Conservation (phyloP, 2,888 invertebrate species). For the Lasioglossum marginatum region DNA sequence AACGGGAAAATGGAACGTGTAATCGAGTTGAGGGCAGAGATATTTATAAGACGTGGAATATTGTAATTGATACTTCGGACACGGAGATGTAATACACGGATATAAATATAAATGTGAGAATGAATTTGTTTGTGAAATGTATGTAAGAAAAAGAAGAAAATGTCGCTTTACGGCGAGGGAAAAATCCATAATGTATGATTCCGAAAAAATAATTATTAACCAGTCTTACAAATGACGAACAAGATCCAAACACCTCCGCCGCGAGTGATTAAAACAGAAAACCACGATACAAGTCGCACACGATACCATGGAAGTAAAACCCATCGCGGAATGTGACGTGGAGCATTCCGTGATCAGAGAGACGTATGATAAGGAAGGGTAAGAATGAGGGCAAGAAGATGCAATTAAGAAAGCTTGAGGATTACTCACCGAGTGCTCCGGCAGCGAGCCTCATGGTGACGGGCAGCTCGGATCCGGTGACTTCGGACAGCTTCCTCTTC, state of each 20-base stretch:
- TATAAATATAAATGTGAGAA: too few species aligned
- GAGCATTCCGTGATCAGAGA: not conserved
- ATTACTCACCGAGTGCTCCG: conserved; percentile 88
- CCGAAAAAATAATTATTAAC: too few species aligned
- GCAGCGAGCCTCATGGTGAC: conserved; percentile 90
- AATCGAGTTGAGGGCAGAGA: not conserved
- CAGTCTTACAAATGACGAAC: not conserved
- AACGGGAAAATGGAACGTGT: not conserved
- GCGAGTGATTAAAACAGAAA: not conserved
- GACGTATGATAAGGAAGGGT: not conserved
- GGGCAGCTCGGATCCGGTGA: conserved; percentile 88
- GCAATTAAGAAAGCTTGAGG: conserved; percentile 1
- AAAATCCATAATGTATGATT: too few species aligned
- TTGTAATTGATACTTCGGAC: not conserved
- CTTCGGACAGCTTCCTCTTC: conserved; percentile 89
- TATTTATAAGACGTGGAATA: not conserved
- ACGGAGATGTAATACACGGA: too few species aligned
- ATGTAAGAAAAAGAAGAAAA: too few species aligned
- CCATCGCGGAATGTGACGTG: not conserved
- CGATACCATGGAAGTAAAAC: not conserved
- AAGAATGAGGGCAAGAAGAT: not conserved
- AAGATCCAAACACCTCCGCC: not conserved
- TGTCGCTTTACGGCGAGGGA: too few species aligned
- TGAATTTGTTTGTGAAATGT: too few species aligned
- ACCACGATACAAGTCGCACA: not conserved